Base-by-base conservation (phyloP, 2,113 vertebrate genomes). In the Paradoxurus hermaphroditus region DNA sequence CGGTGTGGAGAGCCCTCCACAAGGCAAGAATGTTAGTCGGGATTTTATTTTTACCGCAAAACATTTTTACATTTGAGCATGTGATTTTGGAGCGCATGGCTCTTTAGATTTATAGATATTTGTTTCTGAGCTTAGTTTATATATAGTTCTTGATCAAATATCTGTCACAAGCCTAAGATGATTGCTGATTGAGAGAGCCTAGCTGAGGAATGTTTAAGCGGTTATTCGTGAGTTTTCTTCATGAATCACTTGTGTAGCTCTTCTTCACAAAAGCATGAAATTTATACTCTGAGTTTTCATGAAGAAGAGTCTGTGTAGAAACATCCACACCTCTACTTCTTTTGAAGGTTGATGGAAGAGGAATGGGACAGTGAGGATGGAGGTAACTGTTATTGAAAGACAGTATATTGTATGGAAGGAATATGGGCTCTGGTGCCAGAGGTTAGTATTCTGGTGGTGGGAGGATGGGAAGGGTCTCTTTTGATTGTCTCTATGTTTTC, bases 21-120 rank as follows among this genome's bases (percentile, higher is more conserved):
- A 68, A 86, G 36, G 21, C 15, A 75, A 83, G 41, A 82, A 95
- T 90, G 81, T 3, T 3, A 36, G 14, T 49, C 7, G 82, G 7
- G 4, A 53, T 96, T 92, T 96, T 85, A 41, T 91, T 77, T 94
- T 83, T 51, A 72, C 25, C 39, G 13, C 19, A 56, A 78, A 77
- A 46, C 12, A 49, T 73, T 79, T 95, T 86, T 59, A 3, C 34
- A 68, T 82, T 90, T 59, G n/a, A 39, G 25, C 23, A 41, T 49
- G 65, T 82, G 65, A 59, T 93, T 86, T 93, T 82, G 29, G 29
- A 93, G 15, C 12, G 46, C 31, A 65, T 86, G 56, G 11, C 9
- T 93, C 90, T 93, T 86, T 90, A 68, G 29, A 62, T 91, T 94
- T 51, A 56, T 62, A 83, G 67, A 62, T 84, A 56, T 12, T 84